A percentile compares a stretch with the other conserved stretches of the same genome.
phyloP scores from a whole-genome alignment of 2,888 invertebrate genomes.

The Candidula unifasciata region DNA sequence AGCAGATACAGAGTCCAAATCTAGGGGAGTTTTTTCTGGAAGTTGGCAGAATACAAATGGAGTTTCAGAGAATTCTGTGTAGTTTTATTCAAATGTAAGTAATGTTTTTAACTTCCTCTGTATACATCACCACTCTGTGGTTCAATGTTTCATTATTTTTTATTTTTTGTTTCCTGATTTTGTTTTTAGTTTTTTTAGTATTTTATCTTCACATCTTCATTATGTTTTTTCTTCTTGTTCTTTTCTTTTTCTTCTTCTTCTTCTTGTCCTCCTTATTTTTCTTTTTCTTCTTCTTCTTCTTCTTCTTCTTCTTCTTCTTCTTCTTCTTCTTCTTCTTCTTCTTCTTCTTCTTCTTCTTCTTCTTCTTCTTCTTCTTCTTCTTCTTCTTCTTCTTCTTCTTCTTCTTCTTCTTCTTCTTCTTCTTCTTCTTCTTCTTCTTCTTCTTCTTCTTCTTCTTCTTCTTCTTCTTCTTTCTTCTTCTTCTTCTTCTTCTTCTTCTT shows the following conservation, averaged over 20 bases:
- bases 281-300: too few relatives aligned
- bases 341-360: not conserved
- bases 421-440: not conserved
- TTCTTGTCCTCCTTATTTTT: too few relatives aligned
- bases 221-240: too few relatives aligned
- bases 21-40: not conserved
- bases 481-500: not conserved
- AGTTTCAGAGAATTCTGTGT: not conserved
- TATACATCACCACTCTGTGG: too few relatives aligned
- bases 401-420: not conserved
- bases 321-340: too few relatives aligned
- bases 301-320: too few relatives aligned
- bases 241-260: too few relatives aligned
- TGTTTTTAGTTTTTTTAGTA: too few relatives aligned
- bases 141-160: too few relatives aligned
- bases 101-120: too few relatives aligned
- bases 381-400: not conserved
- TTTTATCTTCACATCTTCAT: too few relatives aligned
- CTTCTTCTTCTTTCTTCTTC: not conserved
- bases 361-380: not conserved
- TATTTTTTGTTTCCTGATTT: too few relatives aligned
- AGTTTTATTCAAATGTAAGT: conserved; percentile 12
- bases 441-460: not conserved
- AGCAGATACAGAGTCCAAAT: not conserved
- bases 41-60: not conserved